A percentile compares a stretch with the other conserved stretches of the same genome.
phyloP scores from a whole-genome alignment of 2,797 vertebrate species.

The Rallus crepitans region DNA sequence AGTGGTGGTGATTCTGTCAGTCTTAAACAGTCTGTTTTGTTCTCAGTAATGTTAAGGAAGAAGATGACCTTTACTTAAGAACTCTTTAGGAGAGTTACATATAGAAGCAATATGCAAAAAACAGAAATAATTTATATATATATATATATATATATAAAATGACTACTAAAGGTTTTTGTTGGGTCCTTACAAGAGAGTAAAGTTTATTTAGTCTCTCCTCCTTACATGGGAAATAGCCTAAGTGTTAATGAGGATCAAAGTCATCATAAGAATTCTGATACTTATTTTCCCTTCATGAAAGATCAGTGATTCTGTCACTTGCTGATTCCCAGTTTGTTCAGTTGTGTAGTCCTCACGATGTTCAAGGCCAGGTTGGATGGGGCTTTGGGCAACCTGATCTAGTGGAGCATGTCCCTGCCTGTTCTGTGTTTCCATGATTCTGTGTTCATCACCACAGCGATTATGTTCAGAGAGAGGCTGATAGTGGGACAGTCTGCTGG shows the following conservation, averaged over 20 bases:
- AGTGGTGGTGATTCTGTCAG: background rate
- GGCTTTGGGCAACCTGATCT: no score
- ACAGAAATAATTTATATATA: background rate
- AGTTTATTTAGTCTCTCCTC: background rate
- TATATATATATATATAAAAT: background rate
- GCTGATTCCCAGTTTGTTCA: background rate
- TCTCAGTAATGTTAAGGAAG: background rate
- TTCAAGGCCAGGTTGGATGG: no score
- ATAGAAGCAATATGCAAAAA: background rate
- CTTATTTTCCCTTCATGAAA: background rate
- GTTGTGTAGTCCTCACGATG: background rate
- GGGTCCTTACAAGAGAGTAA: background rate
- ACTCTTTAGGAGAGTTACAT: background rate
- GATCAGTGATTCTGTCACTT: background rate
- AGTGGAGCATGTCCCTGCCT: no score
- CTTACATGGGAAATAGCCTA: background rate
- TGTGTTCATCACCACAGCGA: background rate
- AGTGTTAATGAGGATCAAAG: background rate
- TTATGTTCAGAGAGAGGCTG: background rate
- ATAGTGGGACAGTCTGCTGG: background rate
- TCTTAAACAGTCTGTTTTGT: constrained; percentile 1
- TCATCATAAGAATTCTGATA: background rate
- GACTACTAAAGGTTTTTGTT: background rate
- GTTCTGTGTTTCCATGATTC: no score
- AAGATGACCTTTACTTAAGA: background rate